phyloP scores from a whole-genome alignment of 2,888 invertebrate species.

The Didymodactylos carnosus region DNA sequence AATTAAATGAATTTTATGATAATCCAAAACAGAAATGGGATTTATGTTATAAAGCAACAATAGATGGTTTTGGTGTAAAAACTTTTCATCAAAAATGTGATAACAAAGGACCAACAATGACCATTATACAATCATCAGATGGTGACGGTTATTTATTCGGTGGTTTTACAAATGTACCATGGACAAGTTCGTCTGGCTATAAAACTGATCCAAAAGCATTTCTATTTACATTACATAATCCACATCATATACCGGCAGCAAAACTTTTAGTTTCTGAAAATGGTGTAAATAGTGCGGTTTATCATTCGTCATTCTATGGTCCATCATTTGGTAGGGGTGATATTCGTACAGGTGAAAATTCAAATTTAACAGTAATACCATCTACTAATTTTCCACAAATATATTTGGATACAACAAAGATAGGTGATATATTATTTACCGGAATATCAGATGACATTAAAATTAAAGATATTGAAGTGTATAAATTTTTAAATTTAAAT shows the following conservation, averaged over 20 bases:
- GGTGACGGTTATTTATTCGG: background rate
- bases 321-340: background rate
- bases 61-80: background rate
- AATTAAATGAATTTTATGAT: background rate
- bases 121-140: background rate
- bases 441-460: background rate
- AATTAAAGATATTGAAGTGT: background rate
- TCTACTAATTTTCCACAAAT: background rate
- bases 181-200: background rate
- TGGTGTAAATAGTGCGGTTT: background rate
- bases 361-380: too few species aligned
- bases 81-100: background rate
- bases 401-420: background rate
- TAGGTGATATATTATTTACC: background rate
- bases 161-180: background rate
- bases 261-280: background rate
- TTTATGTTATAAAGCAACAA: background rate
- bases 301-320: background rate
- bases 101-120: background rate
- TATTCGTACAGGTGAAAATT: background rate
- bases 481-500: background rate
- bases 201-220: background rate
- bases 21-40: background rate
- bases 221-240: background rate
- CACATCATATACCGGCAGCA: background rate